A percentile compares a stretch with the other conserved stretches of the same genome.
Evolutionary conservation across 1,140 invertebrate species (phyloP).

Genomic region (Globodera rostochiensis): DNA sequence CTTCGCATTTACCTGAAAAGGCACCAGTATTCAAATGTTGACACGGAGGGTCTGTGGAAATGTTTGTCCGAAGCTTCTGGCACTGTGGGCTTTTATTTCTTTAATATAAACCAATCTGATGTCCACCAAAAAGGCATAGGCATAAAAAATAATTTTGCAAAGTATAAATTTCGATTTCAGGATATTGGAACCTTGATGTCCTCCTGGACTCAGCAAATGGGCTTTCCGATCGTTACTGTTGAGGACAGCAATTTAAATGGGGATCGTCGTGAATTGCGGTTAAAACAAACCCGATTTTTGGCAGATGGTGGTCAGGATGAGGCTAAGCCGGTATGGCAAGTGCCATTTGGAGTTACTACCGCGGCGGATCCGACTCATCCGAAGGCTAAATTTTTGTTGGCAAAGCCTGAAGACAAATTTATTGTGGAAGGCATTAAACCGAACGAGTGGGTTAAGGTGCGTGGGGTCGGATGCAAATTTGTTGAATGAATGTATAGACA

Average conservation of each 20-base stretch:
- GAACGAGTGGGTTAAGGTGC: conserved; percentile 81
- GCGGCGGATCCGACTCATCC: conserved; percentile 74
- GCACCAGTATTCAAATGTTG: conserved; percentile 86
- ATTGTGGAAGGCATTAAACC: conserved; percentile 74
- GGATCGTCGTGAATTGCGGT: conserved; percentile 32
- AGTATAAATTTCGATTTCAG: conserved; percentile 23
- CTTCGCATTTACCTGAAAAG: conserved; percentile 88
- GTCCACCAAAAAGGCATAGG: too few species aligned
- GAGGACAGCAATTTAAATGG: conserved; percentile 19
- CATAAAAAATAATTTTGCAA: too few species aligned
- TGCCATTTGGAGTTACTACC: conserved; percentile 82
- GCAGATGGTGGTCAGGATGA: conserved; percentile 49
- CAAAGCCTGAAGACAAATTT: conserved; percentile 71
- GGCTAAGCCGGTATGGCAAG: conserved; percentile 64
- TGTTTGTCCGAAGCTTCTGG: conserved; percentile 84
- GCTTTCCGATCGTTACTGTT: conserved; percentile 76
- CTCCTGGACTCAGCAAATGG: conserved; percentile 90
- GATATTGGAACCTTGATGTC: conserved; percentile 88
- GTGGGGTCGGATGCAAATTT: background rate
- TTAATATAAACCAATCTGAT: too few species aligned
- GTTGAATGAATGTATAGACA: background rate
- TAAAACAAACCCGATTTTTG: conserved; percentile 47
- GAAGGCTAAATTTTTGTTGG: conserved; percentile 70
- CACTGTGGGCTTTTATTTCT: conserved; percentile 68
- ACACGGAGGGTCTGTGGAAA: conserved; percentile 90